Base-by-base conservation (phyloP, 2,888 invertebrate genomes). In the Ethmia dodecea region DNA sequence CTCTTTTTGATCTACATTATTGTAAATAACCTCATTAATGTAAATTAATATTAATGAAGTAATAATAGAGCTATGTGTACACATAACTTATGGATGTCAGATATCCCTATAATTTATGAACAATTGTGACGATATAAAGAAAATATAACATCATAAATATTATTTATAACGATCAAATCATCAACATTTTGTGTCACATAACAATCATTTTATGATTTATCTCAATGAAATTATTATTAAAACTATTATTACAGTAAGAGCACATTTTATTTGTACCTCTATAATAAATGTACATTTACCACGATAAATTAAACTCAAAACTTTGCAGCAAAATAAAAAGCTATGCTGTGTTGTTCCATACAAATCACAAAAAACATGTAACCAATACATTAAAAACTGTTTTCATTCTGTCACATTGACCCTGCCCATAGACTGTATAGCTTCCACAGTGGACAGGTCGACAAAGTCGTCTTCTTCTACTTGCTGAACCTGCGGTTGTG, bases 391-490 rank as follows among this genome's bases (percentile, higher is more conserved):
- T 20, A 4, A 1, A 20, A 20, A 20, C 8, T 20, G 9, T 20
- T 37, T 46, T 47, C 43, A 50, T 38, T 60, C 42, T 70, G 33
- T 64, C 22, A 86, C 60, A 52, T 79, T 83, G n/a, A 86, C 76
- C 55, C 65, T 73, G n/a, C 74, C 76, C 35, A 84, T 75, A 35
- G 74, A 71, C 15, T 71, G 61, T 30, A 76, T 70, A 6, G 87
- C 64, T 61, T 89, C 84, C 36, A 95, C 88, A 52, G 93, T 93
- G 52, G 91, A 92, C 27, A 95, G 83, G 69, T 95, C 94, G 5
- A 94, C 91, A 5, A 89, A 89, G 49, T 94, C 91, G 46, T 88
- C 87, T 12, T 61, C 60, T 25, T 67, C 66, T 38, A 37, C 50
- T 6, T 35, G 37, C 31, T 40, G 45, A 12, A 40, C 31, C 3